Conservation (phyloP, 1,140 invertebrate genomes). For the Orussus abietinus region DNA sequence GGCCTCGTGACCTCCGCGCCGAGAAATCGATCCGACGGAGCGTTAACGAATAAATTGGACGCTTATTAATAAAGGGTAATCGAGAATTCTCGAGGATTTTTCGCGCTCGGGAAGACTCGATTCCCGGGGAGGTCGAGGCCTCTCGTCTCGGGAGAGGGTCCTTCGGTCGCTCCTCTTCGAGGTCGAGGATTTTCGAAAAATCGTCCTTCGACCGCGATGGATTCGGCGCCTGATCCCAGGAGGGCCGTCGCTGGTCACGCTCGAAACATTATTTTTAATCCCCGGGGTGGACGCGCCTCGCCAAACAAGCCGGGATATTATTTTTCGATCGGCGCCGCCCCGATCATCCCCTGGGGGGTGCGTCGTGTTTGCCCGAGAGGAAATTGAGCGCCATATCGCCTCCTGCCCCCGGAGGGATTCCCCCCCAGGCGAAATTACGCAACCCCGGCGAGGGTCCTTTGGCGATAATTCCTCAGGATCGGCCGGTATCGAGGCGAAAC, state of each 20-base stretch:
- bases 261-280: slow-evolving; percentile 51
- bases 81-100: no score
- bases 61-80: no score
- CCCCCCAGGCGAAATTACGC: background rate
- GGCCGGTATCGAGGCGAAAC: background rate
- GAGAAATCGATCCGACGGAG: no score
- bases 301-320: slow-evolving; percentile 51
- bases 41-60: no score
- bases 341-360: slow-evolving; percentile 24
- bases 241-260: slow-evolving; percentile 40
- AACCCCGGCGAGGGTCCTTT: background rate
- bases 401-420: background rate
- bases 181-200: no score
- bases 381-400: slow-evolving; percentile 27
- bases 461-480: slow-evolving; percentile 1
- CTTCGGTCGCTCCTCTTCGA: no score
- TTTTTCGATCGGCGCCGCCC: slow-evolving; percentile 40
- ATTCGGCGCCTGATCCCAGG: no score
- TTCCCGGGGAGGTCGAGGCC: no score
- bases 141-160: no score
- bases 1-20: no score
- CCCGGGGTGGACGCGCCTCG: slow-evolving; percentile 22
- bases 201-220: no score
- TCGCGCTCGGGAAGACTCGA: no score
- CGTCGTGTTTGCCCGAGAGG: slow-evolving; percentile 34